A percentile compares a stretch with the other conserved stretches of the same genome.
phyloP scores from a whole-genome alignment of 1,140 invertebrate species.

The Zaprionus inermis region DNA sequence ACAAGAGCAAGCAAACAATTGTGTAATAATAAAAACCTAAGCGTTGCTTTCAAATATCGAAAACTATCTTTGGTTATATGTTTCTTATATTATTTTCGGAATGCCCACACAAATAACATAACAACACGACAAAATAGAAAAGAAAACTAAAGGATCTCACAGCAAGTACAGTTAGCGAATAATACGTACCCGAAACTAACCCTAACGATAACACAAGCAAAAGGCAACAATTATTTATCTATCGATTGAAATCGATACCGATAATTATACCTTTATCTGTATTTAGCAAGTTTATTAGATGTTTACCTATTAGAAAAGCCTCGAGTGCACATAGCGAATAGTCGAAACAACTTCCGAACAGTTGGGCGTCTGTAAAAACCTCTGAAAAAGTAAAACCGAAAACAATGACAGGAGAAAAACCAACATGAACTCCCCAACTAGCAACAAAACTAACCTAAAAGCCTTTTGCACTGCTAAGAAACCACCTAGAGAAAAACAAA shows the following conservation, averaged over 20 bases:
- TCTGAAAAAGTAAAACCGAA: constrained; percentile 2
- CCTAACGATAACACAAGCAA: constrained; percentile 74
- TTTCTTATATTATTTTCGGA: constrained; percentile 8
- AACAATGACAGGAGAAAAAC: constrained; percentile 8
- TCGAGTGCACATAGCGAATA: constrained; percentile 31
- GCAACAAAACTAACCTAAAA: constrained; percentile 43
- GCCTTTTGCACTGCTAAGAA: constrained; percentile 81
- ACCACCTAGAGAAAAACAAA: constrained; percentile 76
- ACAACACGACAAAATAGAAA: constrained; percentile 26
- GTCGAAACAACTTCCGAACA: constrained; percentile 32
- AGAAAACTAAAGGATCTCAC: constrained; percentile 38
- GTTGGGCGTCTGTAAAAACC: constrained; percentile 1
- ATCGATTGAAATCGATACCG: constrained; percentile 46
- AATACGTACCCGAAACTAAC: constrained; percentile 70
- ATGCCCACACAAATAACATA: background rate
- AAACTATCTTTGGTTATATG: constrained; percentile 51
- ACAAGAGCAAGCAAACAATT: constrained; percentile 58
- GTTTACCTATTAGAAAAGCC: constrained; percentile 39
- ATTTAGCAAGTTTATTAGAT: constrained; percentile 47
- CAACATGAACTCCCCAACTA: constrained; percentile 27
- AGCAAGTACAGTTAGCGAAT: constrained; percentile 48
- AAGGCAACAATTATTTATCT: constrained; percentile 50
- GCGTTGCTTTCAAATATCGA: constrained; percentile 75
- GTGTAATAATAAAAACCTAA: constrained; percentile 75
- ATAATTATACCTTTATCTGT: constrained; percentile 39